Base-by-base conservation (phyloP, 2,797 vertebrate species). In the Moxostoma hubbsi region DNA sequence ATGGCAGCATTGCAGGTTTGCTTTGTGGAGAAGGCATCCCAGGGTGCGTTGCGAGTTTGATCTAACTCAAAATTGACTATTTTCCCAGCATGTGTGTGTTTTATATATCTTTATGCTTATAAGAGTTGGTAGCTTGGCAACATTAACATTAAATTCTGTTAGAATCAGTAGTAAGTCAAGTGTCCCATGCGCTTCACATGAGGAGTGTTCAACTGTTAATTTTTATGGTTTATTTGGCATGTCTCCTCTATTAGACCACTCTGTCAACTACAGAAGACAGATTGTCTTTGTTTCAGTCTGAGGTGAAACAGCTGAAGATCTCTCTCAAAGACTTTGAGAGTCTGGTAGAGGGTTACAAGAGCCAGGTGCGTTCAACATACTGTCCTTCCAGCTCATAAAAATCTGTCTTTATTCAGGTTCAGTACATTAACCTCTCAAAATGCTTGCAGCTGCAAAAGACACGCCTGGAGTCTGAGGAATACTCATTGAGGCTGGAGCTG, bases 301-400 rank as follows among this genome's bases (percentile, higher is more conserved):
- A 98, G 83, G 87, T 94, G 18, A 91, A 94, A 10, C 93, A 94
- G 67, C 90, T 98, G 24, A 96, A 93, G 85, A 89, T 79, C 0
- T 92, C 94, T 0, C 59, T 96, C 72, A 94, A 81, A 77, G 95
- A 93, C 84, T 95, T 95, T 0, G 96, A 98, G 85, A 92, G 24
- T 9, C 84, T 95, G 89, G 91, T 97, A 74, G 96, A 97, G 84
- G 95, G 87, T 84, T 96, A 96, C 86, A 96, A 95, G 78, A 93
- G 88, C 80, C 96, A 98, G 95, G 96, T 96, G 79, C 0, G 43
- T 66, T 51, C 0, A 9, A 3, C 49, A 51, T 16, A n/a, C 46
- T 13, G 53, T 9, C 13, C 5, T 51, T 5, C 1, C 4, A 58
- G 11, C 53, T 49, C 0, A 18, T 57, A 12, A 15, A 18, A 76